A percentile compares a stretch with the other conserved stretches of the same genome.
Conservation (phyloP, 2,797 vertebrate genomes). For the Spheniscus humboldti region DNA sequence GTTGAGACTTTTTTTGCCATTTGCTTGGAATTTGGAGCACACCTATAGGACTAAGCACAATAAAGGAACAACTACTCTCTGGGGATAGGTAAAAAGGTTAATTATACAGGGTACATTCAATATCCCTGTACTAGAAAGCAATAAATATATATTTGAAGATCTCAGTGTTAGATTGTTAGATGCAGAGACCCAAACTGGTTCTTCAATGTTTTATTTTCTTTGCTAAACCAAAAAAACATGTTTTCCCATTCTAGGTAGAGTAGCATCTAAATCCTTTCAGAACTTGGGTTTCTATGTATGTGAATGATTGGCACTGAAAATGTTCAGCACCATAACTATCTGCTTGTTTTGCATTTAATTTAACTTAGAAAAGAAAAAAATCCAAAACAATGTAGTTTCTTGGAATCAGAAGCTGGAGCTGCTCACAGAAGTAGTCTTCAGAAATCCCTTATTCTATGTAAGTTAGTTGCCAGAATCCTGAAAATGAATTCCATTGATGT, state of each 20-base stretch:
- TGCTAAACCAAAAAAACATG: background rate
- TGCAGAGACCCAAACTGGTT: background rate
- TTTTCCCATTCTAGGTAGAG: background rate
- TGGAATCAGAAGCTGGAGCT: background rate
- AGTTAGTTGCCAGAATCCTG: background rate
- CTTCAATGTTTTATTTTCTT: background rate
- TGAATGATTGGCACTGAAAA: background rate
- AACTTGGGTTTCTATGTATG: fast-evolving
- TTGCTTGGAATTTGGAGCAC: background rate
- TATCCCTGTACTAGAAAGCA: fast-evolving
- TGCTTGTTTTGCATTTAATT: background rate
- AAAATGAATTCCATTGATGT: background rate
- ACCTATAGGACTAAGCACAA: background rate
- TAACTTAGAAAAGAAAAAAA: background rate
- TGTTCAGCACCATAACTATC: background rate
- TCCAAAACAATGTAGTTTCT: background rate
- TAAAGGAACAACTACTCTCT: background rate
- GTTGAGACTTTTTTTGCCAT: background rate
- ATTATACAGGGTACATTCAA: background rate
- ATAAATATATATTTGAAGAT: background rate
- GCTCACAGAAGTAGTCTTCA: background rate
- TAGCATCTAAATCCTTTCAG: background rate
- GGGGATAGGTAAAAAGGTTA: background rate
- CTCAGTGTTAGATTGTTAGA: background rate
- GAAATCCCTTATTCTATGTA: background rate